Conservation (phyloP, 2,113 vertebrate genomes). For the Charina bottae region DNA sequence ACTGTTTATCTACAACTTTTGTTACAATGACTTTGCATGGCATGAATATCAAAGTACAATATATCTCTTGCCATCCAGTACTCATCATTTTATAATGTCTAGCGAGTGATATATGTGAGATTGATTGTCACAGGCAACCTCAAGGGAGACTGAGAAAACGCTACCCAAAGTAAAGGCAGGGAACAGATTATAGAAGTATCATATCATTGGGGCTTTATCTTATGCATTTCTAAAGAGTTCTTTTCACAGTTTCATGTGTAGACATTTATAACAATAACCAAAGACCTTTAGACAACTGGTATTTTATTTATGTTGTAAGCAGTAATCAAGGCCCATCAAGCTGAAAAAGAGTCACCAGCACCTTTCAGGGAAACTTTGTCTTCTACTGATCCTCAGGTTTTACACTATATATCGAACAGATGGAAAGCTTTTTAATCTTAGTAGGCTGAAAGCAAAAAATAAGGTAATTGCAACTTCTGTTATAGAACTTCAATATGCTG, state of each 20-base stretch:
- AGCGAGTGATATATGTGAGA: not conserved
- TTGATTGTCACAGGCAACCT: not conserved
- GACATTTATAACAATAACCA: not conserved
- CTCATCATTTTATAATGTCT: not conserved
- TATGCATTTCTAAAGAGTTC: not conserved
- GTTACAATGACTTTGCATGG: not conserved
- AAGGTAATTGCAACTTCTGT: no score
- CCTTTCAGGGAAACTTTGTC: not conserved
- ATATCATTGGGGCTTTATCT: not conserved
- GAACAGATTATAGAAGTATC: not conserved
- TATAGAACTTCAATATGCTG: no score
- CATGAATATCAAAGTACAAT: not conserved
- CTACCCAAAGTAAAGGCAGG: not conserved
- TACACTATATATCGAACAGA: no score
- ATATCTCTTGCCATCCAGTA: not conserved
- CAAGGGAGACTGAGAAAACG: not conserved
- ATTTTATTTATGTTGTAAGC: not conserved
- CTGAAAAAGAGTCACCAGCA: not conserved
- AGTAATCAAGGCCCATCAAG: not conserved
- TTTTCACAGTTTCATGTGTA: not conserved
- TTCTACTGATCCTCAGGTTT: not conserved
- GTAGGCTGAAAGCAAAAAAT: no score
- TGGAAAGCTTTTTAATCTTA: no score
- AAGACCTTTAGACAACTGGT: not conserved
- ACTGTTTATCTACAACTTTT: not conserved